Percentiles rank a stretch among this genome's conserved stretches.
phyloP scores from a whole-genome alignment of 1,140 invertebrate species.

The Pristionchus pacificus region DNA sequence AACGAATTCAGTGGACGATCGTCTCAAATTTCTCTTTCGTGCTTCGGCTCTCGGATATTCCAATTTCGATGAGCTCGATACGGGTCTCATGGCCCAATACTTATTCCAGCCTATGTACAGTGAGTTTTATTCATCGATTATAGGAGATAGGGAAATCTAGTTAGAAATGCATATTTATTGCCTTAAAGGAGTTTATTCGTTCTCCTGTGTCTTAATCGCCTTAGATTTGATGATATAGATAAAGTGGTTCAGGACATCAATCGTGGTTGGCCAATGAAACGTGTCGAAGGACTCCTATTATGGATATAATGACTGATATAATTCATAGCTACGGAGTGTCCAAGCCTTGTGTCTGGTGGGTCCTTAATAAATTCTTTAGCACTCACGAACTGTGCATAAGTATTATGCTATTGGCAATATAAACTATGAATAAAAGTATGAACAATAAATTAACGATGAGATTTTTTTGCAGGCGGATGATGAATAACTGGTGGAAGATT shows the following conservation, averaged over 20 bases:
- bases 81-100: not conserved
- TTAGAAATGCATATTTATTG: too few species aligned
- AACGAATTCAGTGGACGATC: not conserved
- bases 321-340: not conserved
- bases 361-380: too few species aligned
- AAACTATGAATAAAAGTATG: too few species aligned
- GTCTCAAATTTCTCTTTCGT: not conserved
- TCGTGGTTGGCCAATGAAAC: too few species aligned
- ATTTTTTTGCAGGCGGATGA: too few species aligned
- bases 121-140: not conserved
- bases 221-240: not conserved
- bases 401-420: too few species aligned
- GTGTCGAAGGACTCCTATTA: too few species aligned
- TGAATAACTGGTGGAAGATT: not conserved
- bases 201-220: not conserved
- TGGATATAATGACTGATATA: not conserved
- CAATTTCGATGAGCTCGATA: not conserved
- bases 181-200: too few species aligned
- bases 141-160: not conserved
- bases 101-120: not conserved
- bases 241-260: not conserved
- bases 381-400: too few species aligned
- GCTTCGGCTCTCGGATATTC: not conserved
- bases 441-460: too few species aligned
- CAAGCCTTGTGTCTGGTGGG: too few species aligned